Base-by-base conservation (phyloP, 2,113 vertebrate genomes). In the Albula glossodonta region DNA sequence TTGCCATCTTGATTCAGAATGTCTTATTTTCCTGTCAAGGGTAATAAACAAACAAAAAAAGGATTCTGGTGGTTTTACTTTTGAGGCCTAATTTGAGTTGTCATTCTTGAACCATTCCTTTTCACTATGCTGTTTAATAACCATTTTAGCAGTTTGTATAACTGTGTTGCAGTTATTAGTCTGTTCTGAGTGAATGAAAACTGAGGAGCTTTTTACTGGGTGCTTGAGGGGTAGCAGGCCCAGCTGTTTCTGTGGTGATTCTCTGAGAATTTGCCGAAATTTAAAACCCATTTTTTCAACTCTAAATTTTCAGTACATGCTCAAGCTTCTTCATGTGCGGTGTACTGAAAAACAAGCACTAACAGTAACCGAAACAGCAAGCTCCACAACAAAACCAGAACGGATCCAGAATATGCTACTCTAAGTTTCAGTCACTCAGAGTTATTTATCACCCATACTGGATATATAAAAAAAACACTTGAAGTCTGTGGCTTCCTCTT, bases 11-110 rank as follows among this genome's bases (percentile, higher is more conserved):
- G n/a, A n/a, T 74, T 25, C 1, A 22, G 66, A 17, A 19, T n/a
- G 70, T 77, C 70, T 31, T 70, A 81, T 74, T 56, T 81, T 70
- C 52, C 66, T 70, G 85, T 60, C 22, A 22, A 13, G 31, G 70
- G 19, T 25, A 74, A 74, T 5, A 74, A 22, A 74, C 22, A 66
- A 19, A 22, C n/a, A 74, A 22, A 31, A 74, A 74, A 25, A 56
- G 79, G 9, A 22, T 56, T 25, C 12, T 56, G 78, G 1, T 80
- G 15, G 12, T 7, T 13, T 49, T 56, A 79, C 11, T 2, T 49
- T 13, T 22, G 9, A 51, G 8, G 51, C 60, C 52, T 63, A 57
- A 78, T 83, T 83, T 57, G 41, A 83, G 2, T 51, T 19, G 63
- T 82, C 8, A 82, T 77, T 66, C 66, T 49, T 57, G 80, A 82